A percentile compares a stretch with the other conserved stretches of the same genome.
Conservation (phyloP, 2,113 vertebrate species). For the Clarias gariepinus region DNA sequence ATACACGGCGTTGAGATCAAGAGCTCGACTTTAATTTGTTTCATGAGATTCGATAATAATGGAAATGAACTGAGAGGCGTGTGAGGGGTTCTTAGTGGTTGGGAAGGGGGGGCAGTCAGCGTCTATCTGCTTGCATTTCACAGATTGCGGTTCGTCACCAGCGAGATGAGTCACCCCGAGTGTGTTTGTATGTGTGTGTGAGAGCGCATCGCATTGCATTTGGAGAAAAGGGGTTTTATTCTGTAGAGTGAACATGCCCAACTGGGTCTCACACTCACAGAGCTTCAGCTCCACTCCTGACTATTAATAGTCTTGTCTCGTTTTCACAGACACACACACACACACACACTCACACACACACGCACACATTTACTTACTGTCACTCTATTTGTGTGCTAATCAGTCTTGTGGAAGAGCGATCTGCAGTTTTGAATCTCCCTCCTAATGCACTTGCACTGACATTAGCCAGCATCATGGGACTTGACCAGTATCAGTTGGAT, state of each 20-base stretch:
- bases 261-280: background rate
- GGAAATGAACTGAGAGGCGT: constrained; percentile 1
- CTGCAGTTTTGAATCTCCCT: constrained; percentile 43
- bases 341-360: background rate
- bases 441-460: constrained; percentile 38
- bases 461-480: constrained; percentile 44
- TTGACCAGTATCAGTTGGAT: constrained; percentile 40
- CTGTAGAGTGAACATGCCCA: background rate
- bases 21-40: constrained; percentile 4
- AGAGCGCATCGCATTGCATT: background rate
- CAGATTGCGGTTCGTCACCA: background rate
- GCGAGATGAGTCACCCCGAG: background rate
- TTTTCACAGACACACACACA: background rate
- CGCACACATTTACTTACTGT: background rate
- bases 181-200: background rate
- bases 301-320: constrained; percentile 47
- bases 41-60: background rate
- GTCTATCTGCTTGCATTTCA: background rate
- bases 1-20: background rate
- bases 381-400: background rate
- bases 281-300: constrained; percentile 22
- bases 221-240: background rate
- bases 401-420: constrained; percentile 52
- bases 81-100: background rate
- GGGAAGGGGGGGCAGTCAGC: background rate